Conservation (phyloP, 2,888 invertebrate genomes). For the Carpatolechia fugitivella region DNA sequence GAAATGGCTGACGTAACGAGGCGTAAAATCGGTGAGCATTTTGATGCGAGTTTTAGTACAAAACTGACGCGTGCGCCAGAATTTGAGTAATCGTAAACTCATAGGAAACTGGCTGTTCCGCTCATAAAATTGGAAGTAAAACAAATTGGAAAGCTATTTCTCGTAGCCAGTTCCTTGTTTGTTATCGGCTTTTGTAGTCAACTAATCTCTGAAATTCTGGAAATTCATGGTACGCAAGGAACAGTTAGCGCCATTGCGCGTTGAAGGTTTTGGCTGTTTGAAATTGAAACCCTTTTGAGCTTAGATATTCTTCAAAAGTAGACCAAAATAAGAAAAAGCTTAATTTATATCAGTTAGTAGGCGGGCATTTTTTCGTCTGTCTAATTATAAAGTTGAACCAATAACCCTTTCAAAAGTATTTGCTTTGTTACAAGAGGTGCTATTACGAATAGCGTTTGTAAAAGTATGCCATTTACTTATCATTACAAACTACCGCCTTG, state of each 20-base stretch:
- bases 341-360: too few species aligned
- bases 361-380: too few species aligned
- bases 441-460: slow-evolving; percentile 19
- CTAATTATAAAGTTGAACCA: too few species aligned
- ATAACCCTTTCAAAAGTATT: not conserved
- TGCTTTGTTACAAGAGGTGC: not conserved
- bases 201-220: not conserved
- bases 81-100: slow-evolving; percentile 40
- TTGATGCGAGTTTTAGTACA: slow-evolving; percentile 36
- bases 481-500: slow-evolving; percentile 27
- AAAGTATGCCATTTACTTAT: slow-evolving; percentile 26
- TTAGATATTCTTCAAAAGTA: too few species aligned
- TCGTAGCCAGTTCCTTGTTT: slow-evolving; percentile 8
- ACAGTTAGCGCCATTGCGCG: too few species aligned
- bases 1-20: slow-evolving; percentile 8
- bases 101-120: slow-evolving; percentile 39
- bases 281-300: too few species aligned
- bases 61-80: slow-evolving; percentile 32
- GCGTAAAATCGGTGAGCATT: slow-evolving; percentile 19
- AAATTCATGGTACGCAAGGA: not conserved
- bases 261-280: too few species aligned
- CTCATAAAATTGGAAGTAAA: slow-evolving; percentile 44
- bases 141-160: slow-evolving; percentile 39
- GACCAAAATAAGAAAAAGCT: too few species aligned
- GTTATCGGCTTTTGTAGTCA: not conserved